Evolutionary conservation across 1,140 invertebrate species (phyloP).

Genomic region (Aleiodes sp.): DNA sequence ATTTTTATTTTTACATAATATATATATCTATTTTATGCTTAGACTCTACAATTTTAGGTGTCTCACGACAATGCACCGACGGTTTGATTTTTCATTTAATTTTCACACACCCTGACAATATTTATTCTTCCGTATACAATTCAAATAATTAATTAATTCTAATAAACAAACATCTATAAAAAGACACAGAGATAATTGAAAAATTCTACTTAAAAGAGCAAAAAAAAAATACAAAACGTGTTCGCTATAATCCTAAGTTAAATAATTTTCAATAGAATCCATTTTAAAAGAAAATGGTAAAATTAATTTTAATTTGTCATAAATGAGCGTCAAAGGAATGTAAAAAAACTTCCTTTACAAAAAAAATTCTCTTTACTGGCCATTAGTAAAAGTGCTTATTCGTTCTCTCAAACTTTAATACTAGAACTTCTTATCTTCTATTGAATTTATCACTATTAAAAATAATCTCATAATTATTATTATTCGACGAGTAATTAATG

Average conservation of each 20-base stretch:
- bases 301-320: slow-evolving; percentile 30
- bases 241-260: too few species aligned
- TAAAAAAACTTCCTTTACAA: neutral
- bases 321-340: slow-evolving; percentile 12
- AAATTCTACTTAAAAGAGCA: too few species aligned
- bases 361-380: neutral
- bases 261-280: too few species aligned
- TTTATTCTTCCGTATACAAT: neutral
- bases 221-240: too few species aligned
- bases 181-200: too few species aligned
- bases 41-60: slow-evolving; percentile 44
- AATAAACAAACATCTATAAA: too few species aligned
- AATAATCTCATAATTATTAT: slow-evolving; percentile 4
- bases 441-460: neutral
- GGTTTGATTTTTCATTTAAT: slow-evolving; percentile 11
- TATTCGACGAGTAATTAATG: neutral
- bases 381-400: neutral
- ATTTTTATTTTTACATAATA: slow-evolving; percentile 36
- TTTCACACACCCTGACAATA: slow-evolving; percentile 18
- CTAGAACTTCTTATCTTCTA: neutral
- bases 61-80: slow-evolving; percentile 48
- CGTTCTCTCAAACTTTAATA: neutral
- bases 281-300: too few species aligned
- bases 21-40: slow-evolving; percentile 9
- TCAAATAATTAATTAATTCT: slow-evolving; percentile 4